phyloP scores from a whole-genome alignment of 2,888 invertebrate species.

The Parascotia fuliginaria region DNA sequence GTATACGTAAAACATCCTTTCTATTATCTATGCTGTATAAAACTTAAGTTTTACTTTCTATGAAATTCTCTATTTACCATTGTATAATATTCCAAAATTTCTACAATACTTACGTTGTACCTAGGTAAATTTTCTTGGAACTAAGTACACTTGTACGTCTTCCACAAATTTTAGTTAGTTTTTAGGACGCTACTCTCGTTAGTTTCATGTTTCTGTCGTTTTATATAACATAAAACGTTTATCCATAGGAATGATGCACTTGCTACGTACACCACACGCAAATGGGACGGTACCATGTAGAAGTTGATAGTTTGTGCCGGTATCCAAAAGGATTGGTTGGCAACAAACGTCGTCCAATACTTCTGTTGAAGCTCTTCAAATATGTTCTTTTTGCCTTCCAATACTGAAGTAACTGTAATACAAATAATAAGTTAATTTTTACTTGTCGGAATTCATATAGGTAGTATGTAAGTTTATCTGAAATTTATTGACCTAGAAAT shows the following conservation, averaged over 20 bases:
- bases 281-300: conserved; percentile 88
- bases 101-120: too few species aligned
- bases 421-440: not conserved
- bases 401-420: conserved; percentile 88
- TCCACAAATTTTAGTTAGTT: not conserved
- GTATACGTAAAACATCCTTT: too few species aligned
- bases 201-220: conserved; percentile 76
- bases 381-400: conserved; percentile 90
- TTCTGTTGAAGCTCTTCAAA: conserved; percentile 90
- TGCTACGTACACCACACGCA: conserved; percentile 92
- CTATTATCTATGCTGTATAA: too few species aligned
- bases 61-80: too few species aligned
- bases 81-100: too few species aligned
- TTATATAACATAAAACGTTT: conserved; percentile 93
- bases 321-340: conserved; percentile 93
- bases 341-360: conserved; percentile 89
- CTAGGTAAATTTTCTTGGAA: too few species aligned
- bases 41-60: too few species aligned
- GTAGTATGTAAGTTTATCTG: too few species aligned
- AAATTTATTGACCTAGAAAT: too few species aligned
- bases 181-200: not conserved
- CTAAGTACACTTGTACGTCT: too few species aligned
- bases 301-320: conserved; percentile 94
- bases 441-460: too few species aligned
- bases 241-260: conserved; percentile 93